These are phyloP conservation scores for Enoplolaimus lenunculus DNA, from an alignment of 2,888 invertebrate genomes.

Conservation along the genomic window DNA sequence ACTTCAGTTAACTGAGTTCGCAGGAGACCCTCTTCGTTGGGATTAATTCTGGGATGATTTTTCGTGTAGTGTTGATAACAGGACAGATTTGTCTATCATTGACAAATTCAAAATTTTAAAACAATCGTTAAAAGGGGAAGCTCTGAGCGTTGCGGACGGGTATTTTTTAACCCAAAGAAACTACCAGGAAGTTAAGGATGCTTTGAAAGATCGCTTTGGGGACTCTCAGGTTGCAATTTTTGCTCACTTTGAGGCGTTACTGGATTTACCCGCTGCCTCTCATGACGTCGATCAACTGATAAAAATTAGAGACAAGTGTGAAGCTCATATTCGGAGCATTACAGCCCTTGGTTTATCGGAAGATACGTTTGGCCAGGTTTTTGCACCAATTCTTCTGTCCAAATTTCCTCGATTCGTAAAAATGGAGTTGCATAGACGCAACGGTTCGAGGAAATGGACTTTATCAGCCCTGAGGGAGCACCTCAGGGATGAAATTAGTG, in stretches of 20 bases:
- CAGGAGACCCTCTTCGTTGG: slow-evolving; percentile 1
- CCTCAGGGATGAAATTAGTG: slow-evolving; percentile 5
- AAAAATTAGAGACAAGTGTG: neutral
- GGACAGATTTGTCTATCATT: neutral
- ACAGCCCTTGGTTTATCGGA: neutral
- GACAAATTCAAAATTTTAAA: slow-evolving; percentile 10
- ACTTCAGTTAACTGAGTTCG: neutral
- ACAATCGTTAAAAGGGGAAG: neutral
- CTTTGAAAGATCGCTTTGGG: slow-evolving; percentile 5
- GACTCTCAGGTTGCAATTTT: neutral
- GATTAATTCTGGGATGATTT: neutral
- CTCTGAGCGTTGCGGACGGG: neutral
- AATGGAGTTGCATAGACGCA: slow-evolving; percentile 1
- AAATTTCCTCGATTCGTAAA: neutral
- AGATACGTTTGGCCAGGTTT: slow-evolving; percentile 1
- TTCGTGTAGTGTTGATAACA: neutral
- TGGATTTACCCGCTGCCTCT: neutral
- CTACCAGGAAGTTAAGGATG: neutral
- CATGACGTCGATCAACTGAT: neutral
- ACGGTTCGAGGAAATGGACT: slow-evolving; percentile 2
- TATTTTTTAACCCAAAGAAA: neutral
- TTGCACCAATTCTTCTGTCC: neutral
- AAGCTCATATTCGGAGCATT: slow-evolving; percentile 1
- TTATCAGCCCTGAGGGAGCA: neutral
- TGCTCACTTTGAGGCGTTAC: slow-evolving; percentile 5